These are phyloP conservation scores for Baccha elongata DNA, from an alignment of 2,888 invertebrate genomes.

Conservation along the genomic window DNA sequence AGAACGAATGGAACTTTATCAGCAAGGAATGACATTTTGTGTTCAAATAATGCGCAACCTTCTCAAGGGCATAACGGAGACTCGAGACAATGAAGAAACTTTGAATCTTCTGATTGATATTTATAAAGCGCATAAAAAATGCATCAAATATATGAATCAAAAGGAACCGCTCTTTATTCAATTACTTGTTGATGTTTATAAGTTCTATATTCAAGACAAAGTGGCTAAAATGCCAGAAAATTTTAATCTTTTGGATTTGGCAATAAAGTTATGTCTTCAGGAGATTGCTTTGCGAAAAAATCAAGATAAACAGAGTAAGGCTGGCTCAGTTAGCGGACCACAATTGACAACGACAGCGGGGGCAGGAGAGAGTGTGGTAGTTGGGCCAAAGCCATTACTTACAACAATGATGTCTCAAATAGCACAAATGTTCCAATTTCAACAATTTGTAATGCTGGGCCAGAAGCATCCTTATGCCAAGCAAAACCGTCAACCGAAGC, in stretches of 20 bases:
- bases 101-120: slow-evolving; percentile 84
- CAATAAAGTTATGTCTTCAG: slow-evolving; percentile 88
- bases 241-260: slow-evolving; percentile 86
- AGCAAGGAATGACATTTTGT: slow-evolving; percentile 90
- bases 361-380: not conserved
- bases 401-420: slow-evolving; percentile 68
- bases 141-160: slow-evolving; percentile 84
- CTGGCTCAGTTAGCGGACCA: slow-evolving; percentile 23
- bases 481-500: slow-evolving; percentile 72
- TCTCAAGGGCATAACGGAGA: slow-evolving; percentile 84
- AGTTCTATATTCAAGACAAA: slow-evolving; percentile 85
- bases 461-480: slow-evolving; percentile 74
- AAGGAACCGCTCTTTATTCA: slow-evolving; percentile 85
- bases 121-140: slow-evolving; percentile 88
- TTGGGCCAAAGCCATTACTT: slow-evolving; percentile 10
- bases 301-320: slow-evolving; percentile 80
- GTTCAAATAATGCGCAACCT: slow-evolving; percentile 87
- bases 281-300: slow-evolving; percentile 85
- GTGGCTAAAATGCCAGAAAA: slow-evolving; percentile 84
- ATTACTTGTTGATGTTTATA: slow-evolving; percentile 88
- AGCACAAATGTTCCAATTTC: slow-evolving; percentile 61
- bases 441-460: slow-evolving; percentile 71
- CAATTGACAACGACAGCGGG: slow-evolving; percentile 4
- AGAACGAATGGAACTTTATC: slow-evolving; percentile 91
- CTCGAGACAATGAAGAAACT: slow-evolving; percentile 83